A percentile compares a stretch with the other conserved stretches of the same genome.
Evolutionary conservation across 1,140 invertebrate genomes (phyloP).

Genomic region (Eumaeus atala): DNA sequence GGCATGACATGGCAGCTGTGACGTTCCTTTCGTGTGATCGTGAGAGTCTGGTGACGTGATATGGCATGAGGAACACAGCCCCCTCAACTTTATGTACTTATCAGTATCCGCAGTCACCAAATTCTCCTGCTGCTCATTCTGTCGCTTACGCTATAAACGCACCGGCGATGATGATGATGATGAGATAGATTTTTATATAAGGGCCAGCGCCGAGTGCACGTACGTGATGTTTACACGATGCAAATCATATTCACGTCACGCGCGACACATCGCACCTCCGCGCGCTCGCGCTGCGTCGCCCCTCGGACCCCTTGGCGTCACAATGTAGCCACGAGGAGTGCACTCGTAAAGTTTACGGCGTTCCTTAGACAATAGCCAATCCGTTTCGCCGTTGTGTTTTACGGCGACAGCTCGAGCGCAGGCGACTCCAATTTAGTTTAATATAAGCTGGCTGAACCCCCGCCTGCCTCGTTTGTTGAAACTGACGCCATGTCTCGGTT

Average conservation of each 20-base stretch:
- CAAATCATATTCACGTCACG: slow-evolving; percentile 3
- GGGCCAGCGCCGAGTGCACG: neutral
- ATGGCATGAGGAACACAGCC: too few relatives aligned
- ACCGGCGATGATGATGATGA: too few relatives aligned
- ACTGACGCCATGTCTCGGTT: neutral
- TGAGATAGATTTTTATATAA: too few relatives aligned
- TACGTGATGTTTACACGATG: neutral
- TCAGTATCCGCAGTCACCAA: neutral
- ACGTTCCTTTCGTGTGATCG: too few relatives aligned
- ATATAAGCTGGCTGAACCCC: too few relatives aligned
- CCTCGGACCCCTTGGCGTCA: neutral
- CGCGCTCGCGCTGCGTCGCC: neutral
- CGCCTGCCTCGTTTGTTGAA: too few relatives aligned
- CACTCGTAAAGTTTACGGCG: slow-evolving; percentile 2
- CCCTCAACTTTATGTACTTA: neutral
- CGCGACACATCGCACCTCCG: neutral
- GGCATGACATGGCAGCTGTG: too few relatives aligned
- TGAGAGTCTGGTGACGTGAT: too few relatives aligned
- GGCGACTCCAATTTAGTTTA: slow-evolving; percentile 2
- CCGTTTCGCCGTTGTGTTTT: neutral
- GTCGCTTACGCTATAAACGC: too few relatives aligned
- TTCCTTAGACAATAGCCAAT: neutral
- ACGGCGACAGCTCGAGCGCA: neutral
- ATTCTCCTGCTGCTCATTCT: too few relatives aligned
- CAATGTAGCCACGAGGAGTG: slow-evolving; percentile 6